These are phyloP conservation scores for Gallirallus australis DNA, from an alignment of 2,797 vertebrate species.

Conservation along the genomic window DNA sequence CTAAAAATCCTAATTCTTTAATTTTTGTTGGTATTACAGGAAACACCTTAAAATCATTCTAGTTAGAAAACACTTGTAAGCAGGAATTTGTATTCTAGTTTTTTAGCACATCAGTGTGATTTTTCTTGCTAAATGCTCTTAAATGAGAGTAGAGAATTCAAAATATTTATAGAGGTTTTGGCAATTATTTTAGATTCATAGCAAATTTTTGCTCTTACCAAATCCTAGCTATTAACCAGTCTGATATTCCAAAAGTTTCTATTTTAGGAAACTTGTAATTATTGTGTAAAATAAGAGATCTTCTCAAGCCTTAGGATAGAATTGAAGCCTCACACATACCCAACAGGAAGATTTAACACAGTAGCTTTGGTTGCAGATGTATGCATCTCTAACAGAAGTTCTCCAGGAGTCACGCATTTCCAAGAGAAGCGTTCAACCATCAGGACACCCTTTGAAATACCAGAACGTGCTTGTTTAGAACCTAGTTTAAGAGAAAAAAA, in stretches of 20 bases:
- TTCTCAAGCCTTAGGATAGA: neutral
- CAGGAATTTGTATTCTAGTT: neutral
- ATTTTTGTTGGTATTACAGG: neutral
- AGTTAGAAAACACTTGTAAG: neutral
- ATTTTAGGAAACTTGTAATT: neutral
- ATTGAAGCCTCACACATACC: constrained; percentile 77
- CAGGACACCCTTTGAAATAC: constrained; percentile 74
- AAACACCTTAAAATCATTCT: neutral
- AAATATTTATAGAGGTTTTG: neutral
- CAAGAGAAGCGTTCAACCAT: constrained; percentile 79
- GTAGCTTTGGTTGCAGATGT: constrained; percentile 84
- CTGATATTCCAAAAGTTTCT: neutral
- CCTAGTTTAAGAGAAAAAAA: constrained; percentile 37
- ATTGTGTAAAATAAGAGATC: neutral
- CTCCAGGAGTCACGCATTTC: constrained; percentile 77
- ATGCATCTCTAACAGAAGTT: constrained; percentile 80
- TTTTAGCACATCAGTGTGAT: neutral
- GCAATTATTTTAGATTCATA: neutral
- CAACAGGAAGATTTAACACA: constrained; percentile 82
- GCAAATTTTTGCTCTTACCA: neutral
- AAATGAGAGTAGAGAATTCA: neutral
- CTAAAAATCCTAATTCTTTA: neutral
- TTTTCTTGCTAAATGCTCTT: neutral
- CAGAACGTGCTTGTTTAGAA: constrained; percentile 47
- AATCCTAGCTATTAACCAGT: neutral